These are phyloP conservation scores for Athetis lepigone DNA, from an alignment of 2,888 invertebrate genomes.

Conservation along the genomic window DNA sequence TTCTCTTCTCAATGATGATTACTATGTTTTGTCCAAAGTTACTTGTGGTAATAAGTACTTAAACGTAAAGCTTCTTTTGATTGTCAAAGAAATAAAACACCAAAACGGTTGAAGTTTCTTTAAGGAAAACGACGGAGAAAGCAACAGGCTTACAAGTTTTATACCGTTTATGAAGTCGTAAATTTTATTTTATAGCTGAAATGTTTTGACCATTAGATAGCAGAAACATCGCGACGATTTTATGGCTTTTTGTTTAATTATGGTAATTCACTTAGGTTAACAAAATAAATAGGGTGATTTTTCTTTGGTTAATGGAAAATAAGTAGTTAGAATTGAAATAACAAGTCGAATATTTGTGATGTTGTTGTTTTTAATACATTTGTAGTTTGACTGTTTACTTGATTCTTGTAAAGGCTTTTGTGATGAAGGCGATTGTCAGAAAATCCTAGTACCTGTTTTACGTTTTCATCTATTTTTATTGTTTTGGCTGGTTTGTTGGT, in stretches of 20 bases:
- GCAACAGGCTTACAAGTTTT: slow-evolving; percentile 28
- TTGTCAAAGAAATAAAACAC: slow-evolving; percentile 3
- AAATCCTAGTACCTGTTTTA: too few relatives aligned
- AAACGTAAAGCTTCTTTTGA: neutral
- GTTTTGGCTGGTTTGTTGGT: too few relatives aligned
- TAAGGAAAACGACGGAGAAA: neutral
- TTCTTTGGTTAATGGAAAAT: slow-evolving; percentile 22
- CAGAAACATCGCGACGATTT: slow-evolving; percentile 11
- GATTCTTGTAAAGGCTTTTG: too few relatives aligned
- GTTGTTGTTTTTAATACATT: too few relatives aligned
- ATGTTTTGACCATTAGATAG: slow-evolving; percentile 14
- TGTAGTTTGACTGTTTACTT: too few relatives aligned
- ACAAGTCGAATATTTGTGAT: neutral
- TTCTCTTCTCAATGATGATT: too few relatives aligned
- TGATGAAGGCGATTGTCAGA: too few relatives aligned
- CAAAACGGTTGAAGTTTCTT: neutral
- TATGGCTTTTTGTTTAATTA: slow-evolving; percentile 36
- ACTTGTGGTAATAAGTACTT: too few relatives aligned
- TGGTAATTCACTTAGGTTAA: slow-evolving; percentile 5
- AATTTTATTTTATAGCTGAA: slow-evolving; percentile 40
- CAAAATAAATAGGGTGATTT: slow-evolving; percentile 1
- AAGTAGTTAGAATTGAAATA: slow-evolving; percentile 5
- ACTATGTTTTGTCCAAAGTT: too few relatives aligned
- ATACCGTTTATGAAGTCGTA: slow-evolving; percentile 15
- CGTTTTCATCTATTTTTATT: too few relatives aligned